These are phyloP conservation scores for Thrips palmi DNA, from an alignment of 1,140 invertebrate genomes.

Conservation along the genomic window DNA sequence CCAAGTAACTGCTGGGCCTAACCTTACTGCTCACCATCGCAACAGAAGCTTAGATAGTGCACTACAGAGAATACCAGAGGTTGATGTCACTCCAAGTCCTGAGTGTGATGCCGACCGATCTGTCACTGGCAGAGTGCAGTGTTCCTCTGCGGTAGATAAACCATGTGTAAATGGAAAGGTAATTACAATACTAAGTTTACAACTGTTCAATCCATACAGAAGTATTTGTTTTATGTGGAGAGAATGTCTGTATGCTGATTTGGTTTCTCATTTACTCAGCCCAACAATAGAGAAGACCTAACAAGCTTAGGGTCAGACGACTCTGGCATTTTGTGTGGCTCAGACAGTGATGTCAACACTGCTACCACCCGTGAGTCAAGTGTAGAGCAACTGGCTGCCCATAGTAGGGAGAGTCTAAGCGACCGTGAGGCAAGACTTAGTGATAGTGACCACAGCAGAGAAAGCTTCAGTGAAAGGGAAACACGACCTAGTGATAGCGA, in stretches of 20 bases:
- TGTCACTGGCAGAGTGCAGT: conserved; percentile 10
- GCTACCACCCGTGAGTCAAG: conserved; percentile 25
- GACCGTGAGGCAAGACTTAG: no score
- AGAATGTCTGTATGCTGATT: no score
- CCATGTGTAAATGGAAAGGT: no score
- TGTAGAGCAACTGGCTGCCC: conserved; percentile 22
- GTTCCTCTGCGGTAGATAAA: background rate
- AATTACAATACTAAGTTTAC: no score
- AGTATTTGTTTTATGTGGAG: no score
- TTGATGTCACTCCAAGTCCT: conserved; percentile 59
- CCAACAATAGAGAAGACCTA: conserved; percentile 38
- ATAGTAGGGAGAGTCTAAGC: background rate
- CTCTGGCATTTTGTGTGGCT: conserved; percentile 61
- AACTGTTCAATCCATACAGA: no score
- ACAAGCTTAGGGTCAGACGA: conserved; percentile 69
- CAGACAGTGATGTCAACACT: conserved; percentile 24
- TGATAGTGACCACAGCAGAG: no score
- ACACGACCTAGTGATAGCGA: no score
- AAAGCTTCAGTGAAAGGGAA: no score
- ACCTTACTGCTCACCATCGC: conserved; percentile 54
- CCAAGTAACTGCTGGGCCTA: conserved; percentile 31
- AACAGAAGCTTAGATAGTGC: conserved; percentile 78
- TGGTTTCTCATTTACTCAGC: no score
- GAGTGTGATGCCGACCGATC: conserved; percentile 40
- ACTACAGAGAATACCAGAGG: conserved; percentile 66